A percentile compares a stretch with the other conserved stretches of the same genome.
Conservation (phyloP, 2,888 invertebrate genomes). For the Argyra leucocephala region DNA sequence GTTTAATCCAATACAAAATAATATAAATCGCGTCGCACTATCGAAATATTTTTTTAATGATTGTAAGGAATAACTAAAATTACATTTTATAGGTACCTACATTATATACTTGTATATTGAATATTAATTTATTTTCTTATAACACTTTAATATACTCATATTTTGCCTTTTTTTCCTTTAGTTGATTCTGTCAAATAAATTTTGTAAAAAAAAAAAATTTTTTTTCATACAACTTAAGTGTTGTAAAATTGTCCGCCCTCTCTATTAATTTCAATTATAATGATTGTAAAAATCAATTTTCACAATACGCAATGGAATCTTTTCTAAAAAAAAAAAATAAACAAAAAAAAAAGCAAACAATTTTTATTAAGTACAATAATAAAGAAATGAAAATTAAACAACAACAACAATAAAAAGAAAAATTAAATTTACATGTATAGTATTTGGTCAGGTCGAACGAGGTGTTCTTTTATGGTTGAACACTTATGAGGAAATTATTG, state of each 20-base stretch:
- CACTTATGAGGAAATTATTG: conserved; percentile 6
- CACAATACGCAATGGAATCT: neutral
- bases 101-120: no score
- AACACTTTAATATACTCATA: no score
- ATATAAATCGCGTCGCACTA: no score
- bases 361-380: no score
- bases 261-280: conserved; percentile 6
- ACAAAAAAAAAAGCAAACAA: no score
- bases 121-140: no score
- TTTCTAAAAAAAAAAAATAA: neutral
- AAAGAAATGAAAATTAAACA: neutral
- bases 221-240: neutral
- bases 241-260: conserved; percentile 3
- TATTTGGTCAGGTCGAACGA: neutral
- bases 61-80: no score
- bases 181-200: conserved; percentile 1
- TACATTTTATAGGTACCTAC: no score
- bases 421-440: neutral
- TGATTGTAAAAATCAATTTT: conserved; percentile 3
- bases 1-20: no score
- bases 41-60: no score
- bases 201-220: neutral
- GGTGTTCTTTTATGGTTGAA: neutral
- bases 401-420: neutral
- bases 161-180: no score